Percentiles rank a stretch among this genome's conserved stretches.
Conservation (phyloP, 2,888 invertebrate species). For the Rhamphomyia laevipes region DNA sequence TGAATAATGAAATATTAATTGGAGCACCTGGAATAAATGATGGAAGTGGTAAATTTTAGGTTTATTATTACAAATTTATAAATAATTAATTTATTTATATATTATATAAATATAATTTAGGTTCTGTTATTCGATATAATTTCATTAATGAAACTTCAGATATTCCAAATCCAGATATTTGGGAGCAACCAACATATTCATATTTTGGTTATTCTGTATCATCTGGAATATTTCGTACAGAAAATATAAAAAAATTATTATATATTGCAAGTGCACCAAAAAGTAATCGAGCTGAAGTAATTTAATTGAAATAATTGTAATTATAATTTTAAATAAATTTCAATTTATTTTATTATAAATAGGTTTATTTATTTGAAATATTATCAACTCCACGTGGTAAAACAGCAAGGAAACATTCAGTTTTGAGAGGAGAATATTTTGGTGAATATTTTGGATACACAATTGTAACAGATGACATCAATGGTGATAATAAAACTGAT, state of each 20-base stretch:
- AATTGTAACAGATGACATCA: conserved; percentile 44
- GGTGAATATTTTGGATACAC: conserved; percentile 50
- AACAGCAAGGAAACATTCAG: conserved; percentile 10
- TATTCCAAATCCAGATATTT: conserved; percentile 27
- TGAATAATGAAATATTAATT: conserved; percentile 19
- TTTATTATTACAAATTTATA: background rate
- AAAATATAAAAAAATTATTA: conserved; percentile 11
- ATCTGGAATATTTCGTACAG: conserved; percentile 18
- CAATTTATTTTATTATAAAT: background rate
- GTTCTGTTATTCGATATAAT: conserved; percentile 16
- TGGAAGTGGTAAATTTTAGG: conserved; percentile 16
- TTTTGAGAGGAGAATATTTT: conserved; percentile 32
- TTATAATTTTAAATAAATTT: background rate
- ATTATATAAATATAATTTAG: background rate
- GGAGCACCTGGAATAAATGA: conserved; percentile 19
- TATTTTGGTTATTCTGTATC: conserved; percentile 22
- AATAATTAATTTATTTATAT: background rate
- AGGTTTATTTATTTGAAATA: conserved; percentile 14
- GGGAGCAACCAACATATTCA: conserved; percentile 24
- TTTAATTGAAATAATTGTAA: background rate
- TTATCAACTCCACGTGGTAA: background rate
- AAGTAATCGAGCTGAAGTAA: conserved; percentile 18
- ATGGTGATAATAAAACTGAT: conserved; percentile 45
- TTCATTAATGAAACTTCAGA: conserved; percentile 17
- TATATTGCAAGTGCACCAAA: conserved; percentile 21